These are phyloP conservation scores for Pollenia angustigena DNA, from an alignment of 2,888 invertebrate species.

Conservation along the genomic window DNA sequence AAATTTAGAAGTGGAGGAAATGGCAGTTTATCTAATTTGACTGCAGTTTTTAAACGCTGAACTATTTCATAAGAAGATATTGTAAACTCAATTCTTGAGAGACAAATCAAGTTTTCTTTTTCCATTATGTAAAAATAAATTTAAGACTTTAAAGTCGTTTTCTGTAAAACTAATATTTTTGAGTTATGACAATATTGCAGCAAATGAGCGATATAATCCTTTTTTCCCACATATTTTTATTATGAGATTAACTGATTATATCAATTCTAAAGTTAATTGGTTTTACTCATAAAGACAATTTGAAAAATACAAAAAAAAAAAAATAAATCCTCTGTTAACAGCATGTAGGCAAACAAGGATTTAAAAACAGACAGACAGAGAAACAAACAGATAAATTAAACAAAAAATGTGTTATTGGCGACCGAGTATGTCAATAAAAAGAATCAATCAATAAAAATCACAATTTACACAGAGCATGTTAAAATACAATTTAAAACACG, in stretches of 20 bases:
- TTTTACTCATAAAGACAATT: background rate
- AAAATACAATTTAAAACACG: conserved; percentile 11
- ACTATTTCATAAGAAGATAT: too few species aligned
- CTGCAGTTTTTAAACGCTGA: too few species aligned
- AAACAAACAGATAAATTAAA: background rate
- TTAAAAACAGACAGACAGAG: background rate
- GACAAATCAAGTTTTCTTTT: too few species aligned
- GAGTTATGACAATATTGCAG: too few species aligned
- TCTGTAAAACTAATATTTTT: too few species aligned
- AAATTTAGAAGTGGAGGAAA: too few species aligned
- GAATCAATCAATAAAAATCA: conserved; percentile 62
- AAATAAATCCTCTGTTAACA: background rate
- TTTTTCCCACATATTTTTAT: background rate
- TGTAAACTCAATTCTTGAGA: too few species aligned
- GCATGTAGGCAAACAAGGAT: background rate
- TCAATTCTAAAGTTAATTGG: conserved; percentile 17
- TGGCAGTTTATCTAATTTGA: too few species aligned
- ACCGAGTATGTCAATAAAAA: conserved; percentile 4
- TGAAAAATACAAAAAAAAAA: background rate
- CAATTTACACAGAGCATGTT: conserved; percentile 10
- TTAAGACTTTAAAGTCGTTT: background rate
- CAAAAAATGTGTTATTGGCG: background rate
- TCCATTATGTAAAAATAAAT: background rate
- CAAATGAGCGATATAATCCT: too few species aligned
- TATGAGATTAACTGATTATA: conserved; percentile 4